These are phyloP conservation scores for Scaptomyza cyrtandrae DNA, from an alignment of 2,888 invertebrate genomes.

Conservation along the genomic window DNA sequence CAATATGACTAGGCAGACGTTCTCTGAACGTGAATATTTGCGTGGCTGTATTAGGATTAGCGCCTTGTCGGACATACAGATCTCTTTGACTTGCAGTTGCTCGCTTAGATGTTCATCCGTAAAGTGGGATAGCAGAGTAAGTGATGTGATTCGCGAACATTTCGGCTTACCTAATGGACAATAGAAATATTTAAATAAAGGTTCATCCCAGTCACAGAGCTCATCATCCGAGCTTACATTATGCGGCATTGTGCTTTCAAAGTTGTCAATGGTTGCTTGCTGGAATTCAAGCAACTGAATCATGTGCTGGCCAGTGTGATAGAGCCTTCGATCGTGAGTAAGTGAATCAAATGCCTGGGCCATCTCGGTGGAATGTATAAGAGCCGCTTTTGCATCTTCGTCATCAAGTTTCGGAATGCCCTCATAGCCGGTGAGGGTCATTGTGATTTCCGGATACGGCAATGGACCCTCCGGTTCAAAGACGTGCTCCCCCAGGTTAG, in stretches of 20 bases:
- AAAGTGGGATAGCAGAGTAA: slow-evolving; percentile 39
- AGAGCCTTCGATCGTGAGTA: neutral
- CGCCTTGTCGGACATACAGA: slow-evolving; percentile 30
- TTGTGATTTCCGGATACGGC: neutral
- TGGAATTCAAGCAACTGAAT: neutral
- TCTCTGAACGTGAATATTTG: slow-evolving; percentile 20
- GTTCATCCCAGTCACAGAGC: too few species aligned
- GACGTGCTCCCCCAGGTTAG: neutral
- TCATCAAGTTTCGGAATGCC: neutral
- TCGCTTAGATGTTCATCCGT: slow-evolving; percentile 21
- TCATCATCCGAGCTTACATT: neutral
- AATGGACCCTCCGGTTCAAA: neutral
- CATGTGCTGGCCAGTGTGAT: neutral
- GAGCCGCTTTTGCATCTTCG: fast-evolving
- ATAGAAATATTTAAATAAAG: neutral
- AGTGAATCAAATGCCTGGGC: neutral
- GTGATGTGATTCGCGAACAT: slow-evolving; percentile 24
- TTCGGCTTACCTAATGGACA: slow-evolving; percentile 27
- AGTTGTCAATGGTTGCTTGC: neutral
- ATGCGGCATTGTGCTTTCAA: neutral
- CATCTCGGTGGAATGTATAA: neutral
- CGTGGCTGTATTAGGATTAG: slow-evolving; percentile 42
- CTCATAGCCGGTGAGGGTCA: neutral
- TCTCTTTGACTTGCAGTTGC: slow-evolving; percentile 21
- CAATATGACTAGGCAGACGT: slow-evolving; percentile 49